Base-by-base conservation (phyloP, 2,113 vertebrate genomes). In the Phoxinus phoxinus region DNA sequence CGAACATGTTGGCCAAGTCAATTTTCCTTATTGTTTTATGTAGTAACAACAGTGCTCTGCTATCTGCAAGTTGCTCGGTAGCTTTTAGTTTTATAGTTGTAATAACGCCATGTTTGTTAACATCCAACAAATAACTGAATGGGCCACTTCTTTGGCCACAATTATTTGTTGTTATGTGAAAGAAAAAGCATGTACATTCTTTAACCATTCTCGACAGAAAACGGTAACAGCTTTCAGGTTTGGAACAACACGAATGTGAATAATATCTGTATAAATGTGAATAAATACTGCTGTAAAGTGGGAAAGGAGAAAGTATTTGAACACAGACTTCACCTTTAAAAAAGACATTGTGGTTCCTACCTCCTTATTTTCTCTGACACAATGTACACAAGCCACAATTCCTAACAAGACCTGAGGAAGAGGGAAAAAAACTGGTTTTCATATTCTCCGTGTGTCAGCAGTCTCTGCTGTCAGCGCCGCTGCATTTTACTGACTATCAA, bases 381-480 rank as follows among this genome's bases (percentile, higher is more conserved):
- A 81, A 65, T 44, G 15, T 19, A 27, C 23, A 81, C 32, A 65
- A 56, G 78, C 8, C 78, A 65, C 56, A 65, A 61, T 65, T 46
- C 56, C 58, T 63, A 65, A 65, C 78, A 81, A 63, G 53, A 78
- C 73, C 44, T n/a, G 75, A 59, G 51, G 53, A 58, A 56, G 58
- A 25, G 7, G 15, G 78, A 37, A 35, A 63, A 79, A 79, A 41
- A 58, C 65, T 51, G 78, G 15, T 46, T 58, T 58, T 46, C 48
- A 84, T 84, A 69, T 85, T 85, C 41, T 79, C 59, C 85, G 69
- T 61, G 86, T 67, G 81, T 87, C 86, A 84, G 72, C 81, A 84
- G 48, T 78, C 58, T 78, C 58, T 78, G 48, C 74, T 77, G 76
- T 87, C 81, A 72, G 74, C 15, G 2, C 13, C 30, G 37, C 32